Conservation (phyloP, 2,888 invertebrate genomes). For the Lepidocyrtoides sp. region DNA sequence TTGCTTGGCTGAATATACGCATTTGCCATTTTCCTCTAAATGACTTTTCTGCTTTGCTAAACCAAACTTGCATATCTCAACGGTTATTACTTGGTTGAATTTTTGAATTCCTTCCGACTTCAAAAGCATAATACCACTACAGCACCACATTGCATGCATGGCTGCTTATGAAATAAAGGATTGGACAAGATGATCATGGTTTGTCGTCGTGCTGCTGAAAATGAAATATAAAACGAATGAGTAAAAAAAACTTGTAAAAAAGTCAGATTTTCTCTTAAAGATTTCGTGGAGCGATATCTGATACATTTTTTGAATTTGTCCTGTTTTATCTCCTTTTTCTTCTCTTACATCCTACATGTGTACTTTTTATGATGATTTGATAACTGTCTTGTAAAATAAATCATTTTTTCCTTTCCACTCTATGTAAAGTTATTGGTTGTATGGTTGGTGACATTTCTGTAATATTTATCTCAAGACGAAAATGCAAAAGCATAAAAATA, state of each 20-base stretch:
- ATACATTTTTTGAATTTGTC: not conserved
- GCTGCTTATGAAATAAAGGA: not conserved
- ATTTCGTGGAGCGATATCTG: not conserved
- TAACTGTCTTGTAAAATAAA: slow-evolving; percentile 17
- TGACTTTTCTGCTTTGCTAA: not conserved
- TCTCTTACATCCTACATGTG: slow-evolving; percentile 13
- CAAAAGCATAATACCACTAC: not conserved
- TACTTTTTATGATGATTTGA: slow-evolving; percentile 10
- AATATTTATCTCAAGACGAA: not conserved
- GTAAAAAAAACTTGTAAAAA: slow-evolving; percentile 11
- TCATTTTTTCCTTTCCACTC: not conserved
- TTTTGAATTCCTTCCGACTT: not conserved
- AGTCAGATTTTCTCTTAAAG: not conserved
- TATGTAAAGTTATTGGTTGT: too few relatives aligned
- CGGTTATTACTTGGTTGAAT: not conserved
- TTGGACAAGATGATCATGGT: not conserved
- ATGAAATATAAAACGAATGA: not conserved
- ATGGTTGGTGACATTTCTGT: not conserved
- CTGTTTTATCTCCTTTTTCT: not conserved
- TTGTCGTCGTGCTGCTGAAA: slow-evolving; percentile 9
- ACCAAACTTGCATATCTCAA: slow-evolving; percentile 3
- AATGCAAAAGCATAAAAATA: not conserved
- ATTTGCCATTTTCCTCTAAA: not conserved
- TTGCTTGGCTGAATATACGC: slow-evolving; percentile 8
- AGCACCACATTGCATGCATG: not conserved